Conservation (phyloP, 2,888 invertebrate genomes). For the Cephus sareptanus region DNA sequence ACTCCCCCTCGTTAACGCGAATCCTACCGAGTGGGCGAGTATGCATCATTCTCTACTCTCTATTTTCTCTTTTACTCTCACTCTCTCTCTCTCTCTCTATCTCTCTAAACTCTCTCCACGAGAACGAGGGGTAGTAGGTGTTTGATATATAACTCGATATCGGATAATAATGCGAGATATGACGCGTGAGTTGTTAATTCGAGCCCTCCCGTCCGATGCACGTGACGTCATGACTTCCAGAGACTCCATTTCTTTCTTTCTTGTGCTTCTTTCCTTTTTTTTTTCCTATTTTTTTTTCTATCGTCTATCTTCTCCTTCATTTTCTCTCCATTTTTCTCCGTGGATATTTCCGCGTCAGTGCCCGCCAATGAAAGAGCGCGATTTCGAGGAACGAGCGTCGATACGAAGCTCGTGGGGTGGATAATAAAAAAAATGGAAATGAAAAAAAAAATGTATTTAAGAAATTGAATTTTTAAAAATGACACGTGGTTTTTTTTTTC, state of each 20-base stretch:
- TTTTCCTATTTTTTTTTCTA: neutral
- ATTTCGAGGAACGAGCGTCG: too few species aligned
- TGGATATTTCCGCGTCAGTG: neutral
- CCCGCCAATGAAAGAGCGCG: neutral
- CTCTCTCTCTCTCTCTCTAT: too few species aligned
- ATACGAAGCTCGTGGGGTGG: too few species aligned
- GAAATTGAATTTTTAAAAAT: too few species aligned
- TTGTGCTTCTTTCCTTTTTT: neutral
- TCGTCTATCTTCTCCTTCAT: neutral
- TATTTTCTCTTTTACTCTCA: too few species aligned
- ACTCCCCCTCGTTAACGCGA: slow-evolving; percentile 41
- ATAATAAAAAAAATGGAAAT: too few species aligned
- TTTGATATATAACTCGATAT: slow-evolving; percentile 62
- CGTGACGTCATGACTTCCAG: slow-evolving; percentile 34
- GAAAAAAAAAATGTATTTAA: too few species aligned
- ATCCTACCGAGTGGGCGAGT: slow-evolving; percentile 24
- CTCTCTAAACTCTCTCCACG: neutral
- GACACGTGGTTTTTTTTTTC: too few species aligned
- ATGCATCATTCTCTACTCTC: slow-evolving; percentile 18
- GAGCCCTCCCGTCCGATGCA: slow-evolving; percentile 50
- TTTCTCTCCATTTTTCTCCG: neutral
- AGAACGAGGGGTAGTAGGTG: slow-evolving; percentile 38
- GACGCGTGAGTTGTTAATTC: slow-evolving; percentile 62
- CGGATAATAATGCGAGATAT: slow-evolving; percentile 62
- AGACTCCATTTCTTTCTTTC: slow-evolving; percentile 14